phyloP scores from a whole-genome alignment of 2,113 vertebrate species.

The Felis catus region DNA sequence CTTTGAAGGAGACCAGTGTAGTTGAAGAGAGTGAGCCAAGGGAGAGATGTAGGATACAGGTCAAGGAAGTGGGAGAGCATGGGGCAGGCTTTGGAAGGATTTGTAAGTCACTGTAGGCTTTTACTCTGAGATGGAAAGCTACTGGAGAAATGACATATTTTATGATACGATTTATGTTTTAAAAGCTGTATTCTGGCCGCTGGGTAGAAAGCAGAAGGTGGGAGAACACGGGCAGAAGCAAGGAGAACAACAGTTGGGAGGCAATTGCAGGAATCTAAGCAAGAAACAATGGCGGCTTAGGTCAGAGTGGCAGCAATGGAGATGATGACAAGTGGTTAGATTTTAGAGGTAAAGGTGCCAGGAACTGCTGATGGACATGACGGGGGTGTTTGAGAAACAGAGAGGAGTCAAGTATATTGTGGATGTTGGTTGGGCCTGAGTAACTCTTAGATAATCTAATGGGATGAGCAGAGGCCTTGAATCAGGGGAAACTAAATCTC shows the following conservation, averaged over 20 bases:
- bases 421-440: neutral
- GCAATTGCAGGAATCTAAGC: neutral
- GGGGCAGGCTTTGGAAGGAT: neutral
- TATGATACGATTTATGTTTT: neutral
- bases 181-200: neutral
- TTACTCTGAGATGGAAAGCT: conserved; percentile 27
- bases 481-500: neutral
- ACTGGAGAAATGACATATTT: neutral
- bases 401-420: neutral
- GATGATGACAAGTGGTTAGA: neutral
- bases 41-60: neutral
- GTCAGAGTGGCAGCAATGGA: neutral
- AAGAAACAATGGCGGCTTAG: neutral
- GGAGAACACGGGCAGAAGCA: neutral
- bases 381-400: neutral
- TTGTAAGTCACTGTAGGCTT: neutral
- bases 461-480: neutral
- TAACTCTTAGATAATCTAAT: neutral
- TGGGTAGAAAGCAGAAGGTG: neutral
- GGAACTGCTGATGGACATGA: neutral
- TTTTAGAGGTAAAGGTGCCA: neutral
- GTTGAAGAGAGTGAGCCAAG: neutral
- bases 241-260: neutral
- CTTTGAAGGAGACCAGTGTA: neutral
- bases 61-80: neutral